A percentile compares a stretch with the other conserved stretches of the same genome.
Conservation (phyloP, 2,888 invertebrate species). For the Hybos culiciformis region DNA sequence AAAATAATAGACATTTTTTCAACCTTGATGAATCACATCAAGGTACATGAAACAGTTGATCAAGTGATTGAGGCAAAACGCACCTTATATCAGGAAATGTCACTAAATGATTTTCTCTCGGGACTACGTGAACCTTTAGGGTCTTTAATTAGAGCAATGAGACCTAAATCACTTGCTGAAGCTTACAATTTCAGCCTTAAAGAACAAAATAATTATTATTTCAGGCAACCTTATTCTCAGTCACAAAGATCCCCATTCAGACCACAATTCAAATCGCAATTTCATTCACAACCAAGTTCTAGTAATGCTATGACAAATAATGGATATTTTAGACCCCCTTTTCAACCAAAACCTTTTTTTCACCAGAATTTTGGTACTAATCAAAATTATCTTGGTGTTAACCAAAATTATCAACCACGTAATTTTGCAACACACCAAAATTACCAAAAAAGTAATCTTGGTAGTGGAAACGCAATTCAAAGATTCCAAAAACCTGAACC, state of each 20-base stretch:
- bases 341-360: background rate
- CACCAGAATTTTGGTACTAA: background rate
- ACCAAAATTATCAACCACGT: background rate
- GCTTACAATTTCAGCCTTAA: slow-evolving; percentile 15
- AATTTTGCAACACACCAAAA: background rate
- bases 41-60: slow-evolving; percentile 13
- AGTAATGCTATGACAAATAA: background rate
- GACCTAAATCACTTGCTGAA: slow-evolving; percentile 11
- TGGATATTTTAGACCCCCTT: too few species aligned
- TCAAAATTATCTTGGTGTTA: background rate
- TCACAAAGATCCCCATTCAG: background rate
- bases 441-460: background rate
- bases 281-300: background rate
- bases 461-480: too few species aligned
- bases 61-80: slow-evolving; percentile 15
- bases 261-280: background rate
- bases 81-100: slow-evolving; percentile 15
- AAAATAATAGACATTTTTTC: slow-evolving; percentile 16
- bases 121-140: slow-evolving; percentile 16
- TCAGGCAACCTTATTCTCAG: background rate
- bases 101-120: slow-evolving; percentile 14
- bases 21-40: slow-evolving; percentile 13
- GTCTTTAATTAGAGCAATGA: slow-evolving; percentile 16
- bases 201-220: slow-evolving; percentile 14
- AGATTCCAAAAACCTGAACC: slow-evolving; percentile 2